Conservation (phyloP, 2,113 vertebrate species). For the Polyodon spathula region DNA sequence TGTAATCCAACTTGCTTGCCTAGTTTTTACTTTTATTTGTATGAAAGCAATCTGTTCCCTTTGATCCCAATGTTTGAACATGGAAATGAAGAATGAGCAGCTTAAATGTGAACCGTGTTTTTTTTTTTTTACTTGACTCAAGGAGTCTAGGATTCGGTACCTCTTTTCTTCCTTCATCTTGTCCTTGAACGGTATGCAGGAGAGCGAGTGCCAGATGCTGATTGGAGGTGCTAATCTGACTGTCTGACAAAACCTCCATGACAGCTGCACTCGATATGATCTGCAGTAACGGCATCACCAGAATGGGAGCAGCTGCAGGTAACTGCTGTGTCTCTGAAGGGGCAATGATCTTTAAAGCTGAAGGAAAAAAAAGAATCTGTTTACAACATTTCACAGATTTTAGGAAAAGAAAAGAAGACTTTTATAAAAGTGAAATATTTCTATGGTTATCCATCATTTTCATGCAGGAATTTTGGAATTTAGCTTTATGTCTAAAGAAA, state of each 20-base stretch:
- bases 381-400: background rate
- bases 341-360: conserved; percentile 66
- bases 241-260: conserved; percentile 57
- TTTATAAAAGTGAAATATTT: background rate
- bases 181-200: conserved; percentile 48
- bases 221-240: conserved; percentile 47
- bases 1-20: background rate
- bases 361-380: background rate
- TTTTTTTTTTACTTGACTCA: background rate
- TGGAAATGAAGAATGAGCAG: background rate
- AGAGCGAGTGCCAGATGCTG: conserved; percentile 61
- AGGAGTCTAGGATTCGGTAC: background rate
- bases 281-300: conserved; percentile 80
- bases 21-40: background rate
- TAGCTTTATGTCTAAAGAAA: background rate
- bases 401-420: conserved; percentile 6
- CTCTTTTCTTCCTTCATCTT: conserved; percentile 9
- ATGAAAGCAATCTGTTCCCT: conserved; percentile 1
- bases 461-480: background rate
- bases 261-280: conserved; percentile 65
- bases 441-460: background rate
- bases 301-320: conserved; percentile 45
- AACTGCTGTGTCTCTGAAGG: conserved; percentile 33
- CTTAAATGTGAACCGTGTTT: background rate
- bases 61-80: background rate